These are phyloP conservation scores for Blastomussa wellsi DNA, from an alignment of 92 coral and sea anemone genomes.

Conservation along the genomic window DNA sequence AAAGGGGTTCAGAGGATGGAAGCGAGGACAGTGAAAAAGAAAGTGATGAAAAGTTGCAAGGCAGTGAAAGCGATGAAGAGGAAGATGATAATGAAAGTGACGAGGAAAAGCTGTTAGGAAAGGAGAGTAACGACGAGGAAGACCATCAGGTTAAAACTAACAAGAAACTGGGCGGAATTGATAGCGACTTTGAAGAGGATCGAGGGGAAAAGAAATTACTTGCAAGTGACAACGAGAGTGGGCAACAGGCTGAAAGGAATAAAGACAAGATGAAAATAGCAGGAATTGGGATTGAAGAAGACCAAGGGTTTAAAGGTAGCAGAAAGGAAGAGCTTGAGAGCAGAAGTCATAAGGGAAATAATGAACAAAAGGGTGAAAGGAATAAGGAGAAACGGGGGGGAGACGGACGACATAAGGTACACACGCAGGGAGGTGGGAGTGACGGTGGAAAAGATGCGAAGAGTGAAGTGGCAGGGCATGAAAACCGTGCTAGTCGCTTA, in stretches of 20 bases:
- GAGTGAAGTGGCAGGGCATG: background rate
- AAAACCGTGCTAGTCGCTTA: background rate
- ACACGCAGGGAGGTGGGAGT: conserved; percentile 17
- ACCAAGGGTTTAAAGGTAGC: background rate
- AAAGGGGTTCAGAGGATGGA: background rate
- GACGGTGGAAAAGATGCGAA: conserved; percentile 25
- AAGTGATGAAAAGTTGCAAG: conserved; percentile 5
- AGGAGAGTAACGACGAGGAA: conserved; percentile 10
- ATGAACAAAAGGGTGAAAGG: background rate
- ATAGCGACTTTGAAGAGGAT: background rate
- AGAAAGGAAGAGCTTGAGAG: background rate
- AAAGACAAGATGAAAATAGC: background rate
- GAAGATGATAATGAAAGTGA: background rate
- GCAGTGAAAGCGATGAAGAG: background rate
- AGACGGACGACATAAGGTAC: background rate
- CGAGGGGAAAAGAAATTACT: background rate
- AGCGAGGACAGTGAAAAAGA: background rate
- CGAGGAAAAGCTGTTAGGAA: conserved; percentile 10
- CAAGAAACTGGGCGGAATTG: background rate
- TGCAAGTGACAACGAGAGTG: background rate
- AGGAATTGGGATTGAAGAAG: background rate
- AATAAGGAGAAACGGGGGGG: background rate
- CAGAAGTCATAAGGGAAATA: background rate
- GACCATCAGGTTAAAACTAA: background rate
- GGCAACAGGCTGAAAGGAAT: background rate